Percentiles rank a stretch among this genome's conserved stretches.
Evolutionary conservation across 2,113 vertebrate genomes (phyloP).

Genomic region (Corythaeola cristata): DNA sequence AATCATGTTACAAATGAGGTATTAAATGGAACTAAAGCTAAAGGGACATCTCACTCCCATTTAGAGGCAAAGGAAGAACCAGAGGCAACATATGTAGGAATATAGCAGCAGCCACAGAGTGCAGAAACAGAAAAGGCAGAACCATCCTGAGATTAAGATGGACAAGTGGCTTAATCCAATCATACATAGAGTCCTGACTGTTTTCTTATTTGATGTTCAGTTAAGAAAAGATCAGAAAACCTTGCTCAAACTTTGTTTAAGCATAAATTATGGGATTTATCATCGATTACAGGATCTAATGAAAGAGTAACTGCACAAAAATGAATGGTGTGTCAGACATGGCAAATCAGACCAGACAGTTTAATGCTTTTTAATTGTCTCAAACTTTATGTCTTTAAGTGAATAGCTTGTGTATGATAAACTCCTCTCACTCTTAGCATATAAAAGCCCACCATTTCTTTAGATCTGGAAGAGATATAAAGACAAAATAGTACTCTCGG

Average conservation of each 20-base stretch:
- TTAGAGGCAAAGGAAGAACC: neutral
- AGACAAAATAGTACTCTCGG: neutral
- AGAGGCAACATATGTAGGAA: neutral
- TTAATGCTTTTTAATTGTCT: neutral
- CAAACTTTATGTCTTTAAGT: neutral
- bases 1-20: neutral
- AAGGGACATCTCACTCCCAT: neutral
- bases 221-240: neutral
- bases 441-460: neutral
- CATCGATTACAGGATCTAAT: neutral
- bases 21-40: neutral
- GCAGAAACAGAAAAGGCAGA: neutral
- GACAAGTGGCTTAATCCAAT: neutral
- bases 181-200: rapidly evolving
- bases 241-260: neutral
- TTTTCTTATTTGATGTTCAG: neutral
- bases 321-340: neutral
- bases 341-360: neutral
- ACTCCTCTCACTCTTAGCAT: neutral
- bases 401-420: neutral
- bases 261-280: neutral
- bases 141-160: neutral
- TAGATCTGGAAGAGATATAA: neutral
- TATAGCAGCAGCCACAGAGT: neutral
- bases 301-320: neutral